Percentiles rank a stretch among this genome's conserved stretches.
phyloP scores from a whole-genome alignment of 2,888 invertebrate species.

The Habroteleia sp. region DNA sequence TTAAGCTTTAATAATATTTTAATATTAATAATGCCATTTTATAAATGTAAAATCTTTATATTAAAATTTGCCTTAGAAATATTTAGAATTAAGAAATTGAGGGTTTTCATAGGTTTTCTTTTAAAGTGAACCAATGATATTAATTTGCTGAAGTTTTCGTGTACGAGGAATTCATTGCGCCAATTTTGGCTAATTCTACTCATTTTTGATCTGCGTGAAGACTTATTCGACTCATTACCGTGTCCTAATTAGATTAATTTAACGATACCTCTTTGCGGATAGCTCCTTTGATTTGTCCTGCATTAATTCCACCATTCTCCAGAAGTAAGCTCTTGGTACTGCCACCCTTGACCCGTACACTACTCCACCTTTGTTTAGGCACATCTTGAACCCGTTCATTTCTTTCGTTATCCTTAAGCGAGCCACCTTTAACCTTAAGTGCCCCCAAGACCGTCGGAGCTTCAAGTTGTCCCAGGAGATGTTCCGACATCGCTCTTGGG shows the following conservation, averaged over 20 bases:
- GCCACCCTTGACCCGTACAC: slow-evolving; percentile 77
- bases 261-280: slow-evolving; percentile 76
- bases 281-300: slow-evolving; percentile 72
- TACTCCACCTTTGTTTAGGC: slow-evolving; percentile 78
- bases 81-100: too few relatives aligned
- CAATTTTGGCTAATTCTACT: too few relatives aligned
- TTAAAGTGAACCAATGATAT: too few relatives aligned
- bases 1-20: too few relatives aligned
- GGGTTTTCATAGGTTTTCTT: too few relatives aligned
- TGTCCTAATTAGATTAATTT: neutral
- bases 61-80: too few relatives aligned
- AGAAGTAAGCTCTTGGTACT: slow-evolving; percentile 79
- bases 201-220: too few relatives aligned
- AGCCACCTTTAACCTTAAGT: slow-evolving; percentile 72
- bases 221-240: neutral
- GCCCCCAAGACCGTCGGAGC: slow-evolving; percentile 70
- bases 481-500: slow-evolving; percentile 78
- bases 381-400: slow-evolving; percentile 71
- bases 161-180: too few relatives aligned
- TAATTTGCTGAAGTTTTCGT: too few relatives aligned
- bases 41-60: too few relatives aligned
- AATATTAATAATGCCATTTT: too few relatives aligned
- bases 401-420: slow-evolving; percentile 74
- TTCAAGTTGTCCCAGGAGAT: slow-evolving; percentile 77
- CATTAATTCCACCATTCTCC: slow-evolving; percentile 78